Percentiles rank a stretch among this genome's conserved stretches.
These are phyloP conservation scores for Echinarachnius parma DNA, from an alignment of 53 echinoderm and acorn worm species.

Conservation along the genomic window DNA sequence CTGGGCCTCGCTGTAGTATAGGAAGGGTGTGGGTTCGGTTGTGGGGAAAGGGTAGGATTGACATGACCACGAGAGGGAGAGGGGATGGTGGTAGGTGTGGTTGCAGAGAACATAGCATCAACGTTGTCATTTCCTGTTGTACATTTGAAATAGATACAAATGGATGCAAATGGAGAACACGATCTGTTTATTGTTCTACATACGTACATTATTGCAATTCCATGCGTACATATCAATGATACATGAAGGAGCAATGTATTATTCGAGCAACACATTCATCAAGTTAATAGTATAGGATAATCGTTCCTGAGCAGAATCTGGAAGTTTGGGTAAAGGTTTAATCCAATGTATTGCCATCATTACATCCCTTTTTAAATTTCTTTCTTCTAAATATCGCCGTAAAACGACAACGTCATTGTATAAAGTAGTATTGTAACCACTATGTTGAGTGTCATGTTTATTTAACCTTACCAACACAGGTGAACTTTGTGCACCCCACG, in stretches of 20 bases:
- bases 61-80: slow-evolving; percentile 29
- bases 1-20: slow-evolving; percentile 1
- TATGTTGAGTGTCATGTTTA: not conserved
- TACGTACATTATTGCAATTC: too few relatives aligned
- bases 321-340: too few relatives aligned
- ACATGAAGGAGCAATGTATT: too few relatives aligned
- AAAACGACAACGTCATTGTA: too few relatives aligned
- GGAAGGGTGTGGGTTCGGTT: not conserved
- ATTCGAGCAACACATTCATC: too few relatives aligned
- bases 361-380: too few relatives aligned
- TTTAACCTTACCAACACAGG: slow-evolving; percentile 5
- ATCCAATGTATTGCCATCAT: too few relatives aligned
- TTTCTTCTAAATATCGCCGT: too few relatives aligned
- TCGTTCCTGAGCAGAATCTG: too few relatives aligned
- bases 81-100: not conserved
- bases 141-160: not conserved
- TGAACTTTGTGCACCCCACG: slow-evolving; percentile 20
- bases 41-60: not conserved
- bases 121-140: slow-evolving; percentile 4
- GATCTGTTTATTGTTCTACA: not conserved
- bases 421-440: too few relatives aligned
- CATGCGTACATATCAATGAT: too few relatives aligned
- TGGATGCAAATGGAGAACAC: not conserved
- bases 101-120: slow-evolving; percentile 24
- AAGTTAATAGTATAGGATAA: too few relatives aligned